Conservation (phyloP, 2,888 invertebrate genomes). For the Aleiodes alternator region DNA sequence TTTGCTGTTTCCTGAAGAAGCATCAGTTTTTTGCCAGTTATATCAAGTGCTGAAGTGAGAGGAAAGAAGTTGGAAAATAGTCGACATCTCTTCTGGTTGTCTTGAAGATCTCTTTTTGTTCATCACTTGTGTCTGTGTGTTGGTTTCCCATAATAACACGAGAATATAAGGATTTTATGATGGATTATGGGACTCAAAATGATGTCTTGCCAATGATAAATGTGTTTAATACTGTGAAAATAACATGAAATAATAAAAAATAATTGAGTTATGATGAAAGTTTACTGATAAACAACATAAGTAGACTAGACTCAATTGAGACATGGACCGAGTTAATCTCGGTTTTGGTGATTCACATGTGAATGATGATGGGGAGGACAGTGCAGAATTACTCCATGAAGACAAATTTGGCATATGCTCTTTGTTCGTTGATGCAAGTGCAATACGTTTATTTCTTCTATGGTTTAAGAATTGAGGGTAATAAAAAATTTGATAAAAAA, state of each 20-base stretch:
- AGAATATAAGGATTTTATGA: neutral
- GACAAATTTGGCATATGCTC: slow-evolving; percentile 21
- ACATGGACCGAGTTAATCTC: slow-evolving; percentile 60
- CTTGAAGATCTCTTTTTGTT: neutral
- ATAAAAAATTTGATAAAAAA: slow-evolving; percentile 4
- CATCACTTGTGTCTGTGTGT: neutral
- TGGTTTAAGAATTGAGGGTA: slow-evolving; percentile 16
- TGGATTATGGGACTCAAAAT: too few species aligned
- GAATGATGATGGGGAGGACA: slow-evolving; percentile 45
- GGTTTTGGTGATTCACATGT: slow-evolving; percentile 54
- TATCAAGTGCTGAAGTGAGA: too few species aligned
- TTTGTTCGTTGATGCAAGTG: slow-evolving; percentile 35
- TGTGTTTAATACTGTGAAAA: slow-evolving; percentile 47
- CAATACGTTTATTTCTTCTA: slow-evolving; percentile 27
- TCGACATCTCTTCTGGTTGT: too few species aligned
- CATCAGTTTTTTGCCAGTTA: too few species aligned
- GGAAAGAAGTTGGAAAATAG: too few species aligned
- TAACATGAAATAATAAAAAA: slow-evolving; percentile 31
- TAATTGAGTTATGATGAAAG: slow-evolving; percentile 2
- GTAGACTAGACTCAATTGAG: slow-evolving; percentile 52
- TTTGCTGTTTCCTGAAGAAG: too few species aligned
- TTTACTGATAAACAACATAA: slow-evolving; percentile 26
- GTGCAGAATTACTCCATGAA: slow-evolving; percentile 8
- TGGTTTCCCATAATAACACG: slow-evolving; percentile 5
- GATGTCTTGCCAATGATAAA: slow-evolving; percentile 37